A percentile compares a stretch with the other conserved stretches of the same genome.
Conservation (phyloP, 2,888 invertebrate genomes). For the Pheosia gnoma region DNA sequence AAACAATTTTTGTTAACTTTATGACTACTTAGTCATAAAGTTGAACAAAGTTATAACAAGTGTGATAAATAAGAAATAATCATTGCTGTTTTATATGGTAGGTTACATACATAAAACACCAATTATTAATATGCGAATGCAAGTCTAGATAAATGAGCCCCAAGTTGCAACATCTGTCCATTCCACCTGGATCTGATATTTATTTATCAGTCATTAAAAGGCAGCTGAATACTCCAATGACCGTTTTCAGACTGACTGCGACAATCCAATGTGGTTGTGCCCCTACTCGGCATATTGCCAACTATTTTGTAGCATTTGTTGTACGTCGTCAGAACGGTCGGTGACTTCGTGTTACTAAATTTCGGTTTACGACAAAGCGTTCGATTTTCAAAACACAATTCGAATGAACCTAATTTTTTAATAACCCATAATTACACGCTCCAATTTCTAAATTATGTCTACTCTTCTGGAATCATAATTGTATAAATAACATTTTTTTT, state of each 20-base stretch:
- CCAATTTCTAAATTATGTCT: neutral
- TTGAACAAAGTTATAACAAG: too few species aligned
- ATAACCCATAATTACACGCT: neutral
- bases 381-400: neutral
- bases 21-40: too few species aligned
- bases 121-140: neutral
- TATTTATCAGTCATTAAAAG: neutral
- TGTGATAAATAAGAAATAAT: too few species aligned
- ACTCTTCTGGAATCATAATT: neutral
- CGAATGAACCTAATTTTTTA: neutral
- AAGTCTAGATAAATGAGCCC: neutral
- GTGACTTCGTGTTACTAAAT: slow-evolving; percentile 47
- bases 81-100: too few species aligned
- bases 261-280: slow-evolving; percentile 23
- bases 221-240: too few species aligned
- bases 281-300: slow-evolving; percentile 72
- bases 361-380: slow-evolving; percentile 35
- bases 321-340: slow-evolving; percentile 68
- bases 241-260: too few species aligned
- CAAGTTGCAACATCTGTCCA: neutral
- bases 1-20: too few species aligned
- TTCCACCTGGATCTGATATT: neutral
- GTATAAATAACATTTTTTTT: too few species aligned
- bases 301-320: slow-evolving; percentile 71
- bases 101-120: too few species aligned